phyloP scores from a whole-genome alignment of 2,113 vertebrate species.

The Chionis minor region DNA sequence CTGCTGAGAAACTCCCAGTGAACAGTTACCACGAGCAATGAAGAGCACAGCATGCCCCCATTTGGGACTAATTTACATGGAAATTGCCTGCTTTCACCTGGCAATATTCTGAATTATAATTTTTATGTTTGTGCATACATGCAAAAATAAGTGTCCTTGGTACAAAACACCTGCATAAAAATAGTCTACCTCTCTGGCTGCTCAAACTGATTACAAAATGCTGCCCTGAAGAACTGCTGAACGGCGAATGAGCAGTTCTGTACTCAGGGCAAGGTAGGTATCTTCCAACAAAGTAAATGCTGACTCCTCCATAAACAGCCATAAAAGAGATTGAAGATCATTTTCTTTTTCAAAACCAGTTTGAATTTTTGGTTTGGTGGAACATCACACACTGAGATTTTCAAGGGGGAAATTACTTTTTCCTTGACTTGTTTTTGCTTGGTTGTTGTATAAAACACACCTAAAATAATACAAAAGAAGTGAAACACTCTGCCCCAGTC shows the following conservation, averaged over 20 bases:
- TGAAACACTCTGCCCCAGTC: not conserved
- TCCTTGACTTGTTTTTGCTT: not conserved
- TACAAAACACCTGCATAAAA: conserved; percentile 41
- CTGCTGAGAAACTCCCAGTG: not conserved
- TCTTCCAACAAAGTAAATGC: not conserved
- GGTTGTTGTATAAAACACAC: not conserved
- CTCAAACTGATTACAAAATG: not conserved
- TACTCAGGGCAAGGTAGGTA: not conserved
- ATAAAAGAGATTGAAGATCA: not conserved
- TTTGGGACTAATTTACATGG: conserved; percentile 53
- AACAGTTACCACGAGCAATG: conserved; percentile 36
- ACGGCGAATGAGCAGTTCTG: not conserved
- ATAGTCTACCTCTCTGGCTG: not conserved
- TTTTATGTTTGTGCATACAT: conserved; percentile 20
- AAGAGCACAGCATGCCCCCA: not conserved
- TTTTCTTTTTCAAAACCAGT: not conserved
- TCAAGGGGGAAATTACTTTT: not conserved
- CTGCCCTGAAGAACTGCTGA: not conserved
- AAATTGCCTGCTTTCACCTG: conserved; percentile 60
- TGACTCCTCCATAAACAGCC: not conserved
- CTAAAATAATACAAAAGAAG: not conserved
- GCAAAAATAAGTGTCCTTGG: conserved; percentile 24
- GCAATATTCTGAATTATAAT: conserved; percentile 16
- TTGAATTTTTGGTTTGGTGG: not conserved
- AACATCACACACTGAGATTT: not conserved